Evolutionary conservation across 1,140 invertebrate species (phyloP), one percentile per base, ranked within the genome.

Genomic region (Andricus grossulariae): DNA sequence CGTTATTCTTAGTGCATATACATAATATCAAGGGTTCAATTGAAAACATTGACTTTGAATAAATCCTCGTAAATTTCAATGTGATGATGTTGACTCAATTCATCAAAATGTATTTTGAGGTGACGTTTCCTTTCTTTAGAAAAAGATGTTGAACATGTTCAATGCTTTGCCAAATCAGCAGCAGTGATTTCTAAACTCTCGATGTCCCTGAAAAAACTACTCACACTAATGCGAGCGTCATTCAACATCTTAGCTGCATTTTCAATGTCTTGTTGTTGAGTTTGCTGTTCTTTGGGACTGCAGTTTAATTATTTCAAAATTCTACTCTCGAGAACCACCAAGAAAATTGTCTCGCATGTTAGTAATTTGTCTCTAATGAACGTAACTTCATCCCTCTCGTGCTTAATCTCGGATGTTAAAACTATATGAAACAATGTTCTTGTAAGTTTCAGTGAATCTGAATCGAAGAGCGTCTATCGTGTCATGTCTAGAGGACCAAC

Each of bases 381-480:
- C 1, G 5, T 18, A 15, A 74, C 75, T 50, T 80, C 78, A 72
- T 55, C 49, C 50, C 57, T 60, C 10, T 74, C 57, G 45, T 49
- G 25, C 72, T 49, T 13, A 21, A 10, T 70, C 15, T 51, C 50
- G 49, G 72, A 74, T 18, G 51, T 60, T 19, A 76, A 76, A 70
- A 76, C 73, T 1, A 80, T 76, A 54, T 76, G 73, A 19, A 74
- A 49, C 45, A 80, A 74, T 4, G 50, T 70, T 76, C 74, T 60
- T 21, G 76, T n/a, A 57, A 71, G 76, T 18, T 50, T 74, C 18
- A 32, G 49, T 12, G 55, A 25, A 25, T 25, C 25, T 25, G 25
- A 25, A 25, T 3, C 25, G 25, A 25, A 25, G 25, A 25, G 25
- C 25, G 1, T 25, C 25, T 25, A 25, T 25, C 25, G 25, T 25